Conservation (phyloP, 2,797 vertebrate species). For the Acanthiza pusilla region DNA sequence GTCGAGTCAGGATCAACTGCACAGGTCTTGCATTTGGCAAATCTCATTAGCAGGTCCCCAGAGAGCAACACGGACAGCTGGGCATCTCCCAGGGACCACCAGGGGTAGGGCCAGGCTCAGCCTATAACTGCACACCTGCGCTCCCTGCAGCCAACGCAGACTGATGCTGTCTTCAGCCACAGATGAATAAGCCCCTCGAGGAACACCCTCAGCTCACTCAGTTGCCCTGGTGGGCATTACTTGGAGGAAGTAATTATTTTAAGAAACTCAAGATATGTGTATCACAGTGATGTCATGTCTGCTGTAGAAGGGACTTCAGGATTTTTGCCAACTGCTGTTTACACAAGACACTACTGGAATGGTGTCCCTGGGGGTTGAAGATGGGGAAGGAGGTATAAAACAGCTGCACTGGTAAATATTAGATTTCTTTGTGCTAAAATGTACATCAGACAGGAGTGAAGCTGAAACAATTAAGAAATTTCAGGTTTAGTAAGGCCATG, state of each 20-base stretch:
- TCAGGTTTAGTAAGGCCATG: not conserved
- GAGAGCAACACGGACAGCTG: fast-evolving
- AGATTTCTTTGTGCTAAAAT: constrained; percentile 43
- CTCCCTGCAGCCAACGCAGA: not conserved
- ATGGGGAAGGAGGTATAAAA: constrained; percentile 25
- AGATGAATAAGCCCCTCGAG: not conserved
- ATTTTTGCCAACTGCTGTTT: not conserved
- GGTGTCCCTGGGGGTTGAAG: not conserved
- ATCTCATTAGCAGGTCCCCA: not conserved
- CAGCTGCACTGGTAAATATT: constrained; percentile 41
- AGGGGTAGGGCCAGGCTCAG: not conserved
- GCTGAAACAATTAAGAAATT: constrained; percentile 41
- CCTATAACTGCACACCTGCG: not conserved
- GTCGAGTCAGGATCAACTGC: not conserved
- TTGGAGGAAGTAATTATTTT: not conserved
- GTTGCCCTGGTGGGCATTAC: not conserved
- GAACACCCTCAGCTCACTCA: not conserved
- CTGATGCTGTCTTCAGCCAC: not conserved
- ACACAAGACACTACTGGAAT: not conserved
- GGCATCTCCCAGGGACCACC: not conserved
- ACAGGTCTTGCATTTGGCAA: fast-evolving
- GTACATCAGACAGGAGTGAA: not conserved
- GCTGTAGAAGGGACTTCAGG: not conserved
- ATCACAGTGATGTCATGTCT: not conserved
- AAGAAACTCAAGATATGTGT: not conserved